Conservation (phyloP, 2,797 vertebrate species). For the Microcaecilia unicolor region DNA sequence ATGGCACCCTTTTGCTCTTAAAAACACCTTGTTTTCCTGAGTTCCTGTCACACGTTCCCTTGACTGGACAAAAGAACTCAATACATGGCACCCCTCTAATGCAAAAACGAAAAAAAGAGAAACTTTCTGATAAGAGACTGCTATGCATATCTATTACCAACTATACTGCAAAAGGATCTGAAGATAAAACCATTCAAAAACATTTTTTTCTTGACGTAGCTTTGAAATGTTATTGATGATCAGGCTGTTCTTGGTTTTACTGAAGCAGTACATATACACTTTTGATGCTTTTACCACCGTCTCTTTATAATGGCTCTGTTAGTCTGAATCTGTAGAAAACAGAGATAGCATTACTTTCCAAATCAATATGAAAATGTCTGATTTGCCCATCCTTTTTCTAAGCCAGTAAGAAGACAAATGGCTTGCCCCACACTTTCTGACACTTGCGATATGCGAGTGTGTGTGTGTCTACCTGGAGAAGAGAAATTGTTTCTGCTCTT, state of each 20-base stretch:
- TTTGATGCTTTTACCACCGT: constrained; percentile 3
- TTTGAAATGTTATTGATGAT: background rate
- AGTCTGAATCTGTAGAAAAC: constrained; percentile 47
- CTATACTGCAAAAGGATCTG: too few relatives aligned
- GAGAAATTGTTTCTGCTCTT: background rate
- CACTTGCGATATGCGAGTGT: constrained; percentile 3
- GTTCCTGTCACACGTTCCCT: too few relatives aligned
- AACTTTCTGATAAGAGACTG: too few relatives aligned
- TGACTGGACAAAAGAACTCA: too few relatives aligned
- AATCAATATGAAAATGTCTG: constrained; percentile 51
- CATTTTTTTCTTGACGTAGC: too few relatives aligned
- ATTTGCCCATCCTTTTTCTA: constrained; percentile 31
- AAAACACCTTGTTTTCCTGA: too few relatives aligned
- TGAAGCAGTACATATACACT: background rate
- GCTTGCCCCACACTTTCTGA: constrained; percentile 31
- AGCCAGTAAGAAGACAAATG: constrained; percentile 22
- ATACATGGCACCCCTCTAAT: too few relatives aligned
- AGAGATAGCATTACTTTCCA: constrained; percentile 51
- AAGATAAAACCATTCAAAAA: too few relatives aligned
- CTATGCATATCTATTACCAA: too few relatives aligned
- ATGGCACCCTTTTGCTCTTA: too few relatives aligned
- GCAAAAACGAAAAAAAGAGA: too few relatives aligned
- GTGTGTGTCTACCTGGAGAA: background rate
- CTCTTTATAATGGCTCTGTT: constrained; percentile 43
- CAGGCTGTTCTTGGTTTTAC: background rate